phyloP scores from a whole-genome alignment of 2,113 vertebrate genomes.

The Silurus meridionalis region DNA sequence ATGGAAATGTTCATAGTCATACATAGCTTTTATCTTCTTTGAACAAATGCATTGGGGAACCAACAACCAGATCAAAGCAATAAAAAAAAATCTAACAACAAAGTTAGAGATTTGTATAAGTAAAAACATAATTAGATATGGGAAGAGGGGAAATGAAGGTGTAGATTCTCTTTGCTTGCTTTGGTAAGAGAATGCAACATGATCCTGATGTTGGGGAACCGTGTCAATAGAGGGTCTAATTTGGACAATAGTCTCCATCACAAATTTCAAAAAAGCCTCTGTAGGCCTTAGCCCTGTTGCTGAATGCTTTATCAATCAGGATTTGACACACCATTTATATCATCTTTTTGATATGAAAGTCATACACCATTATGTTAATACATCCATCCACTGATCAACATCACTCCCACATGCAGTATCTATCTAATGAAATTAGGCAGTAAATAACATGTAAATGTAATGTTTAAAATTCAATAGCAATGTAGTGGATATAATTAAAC shows the following conservation, averaged over 20 bases:
- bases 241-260: conserved; percentile 90
- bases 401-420: conserved; percentile 19
- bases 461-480: conserved; percentile 28
- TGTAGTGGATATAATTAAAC: not conserved
- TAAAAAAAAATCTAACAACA: not conserved
- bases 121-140: conserved; percentile 34
- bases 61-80: not conserved
- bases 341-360: conserved; percentile 77
- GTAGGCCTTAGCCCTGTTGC: conserved; percentile 79
- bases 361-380: conserved; percentile 59
- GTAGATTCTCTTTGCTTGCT: conserved; percentile 82
- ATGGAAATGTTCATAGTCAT: not conserved
- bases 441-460: conserved; percentile 32
- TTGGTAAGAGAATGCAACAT: conserved; percentile 79
- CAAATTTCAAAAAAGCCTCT: conserved; percentile 83
- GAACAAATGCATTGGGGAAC: not conserved
- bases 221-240: conserved; percentile 92
- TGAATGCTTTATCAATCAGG: conserved; percentile 80
- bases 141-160: conserved; percentile 61
- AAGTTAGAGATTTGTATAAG: conserved; percentile 7
- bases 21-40: conserved; percentile 1
- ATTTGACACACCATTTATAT: conserved; percentile 82
- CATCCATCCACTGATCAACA: conserved; percentile 16
- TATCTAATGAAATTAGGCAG: conserved; percentile 17
- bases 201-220: conserved; percentile 89